Conservation (phyloP, 2,113 vertebrate genomes). For the Tapirus terrestris region DNA sequence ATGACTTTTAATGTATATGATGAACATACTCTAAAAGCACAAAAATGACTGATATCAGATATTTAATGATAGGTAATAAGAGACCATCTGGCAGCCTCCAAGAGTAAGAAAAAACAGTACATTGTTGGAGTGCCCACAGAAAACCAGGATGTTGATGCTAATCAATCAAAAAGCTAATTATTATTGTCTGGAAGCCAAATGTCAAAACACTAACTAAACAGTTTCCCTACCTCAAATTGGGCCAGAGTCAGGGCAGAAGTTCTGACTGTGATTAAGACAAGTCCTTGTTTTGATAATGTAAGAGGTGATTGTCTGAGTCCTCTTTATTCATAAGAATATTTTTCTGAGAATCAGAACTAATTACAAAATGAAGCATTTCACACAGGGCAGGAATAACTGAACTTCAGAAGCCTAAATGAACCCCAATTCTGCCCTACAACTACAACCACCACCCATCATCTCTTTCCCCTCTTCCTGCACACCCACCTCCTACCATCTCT, state of each 20-base stretch:
- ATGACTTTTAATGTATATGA: constrained; percentile 52
- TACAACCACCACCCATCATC: background rate
- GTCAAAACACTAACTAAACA: constrained; percentile 66
- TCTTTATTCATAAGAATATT: background rate
- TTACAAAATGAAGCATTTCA: background rate
- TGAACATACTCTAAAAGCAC: constrained; percentile 70
- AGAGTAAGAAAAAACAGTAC: constrained; percentile 77
- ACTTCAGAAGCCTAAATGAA: background rate
- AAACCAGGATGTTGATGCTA: constrained; percentile 83
- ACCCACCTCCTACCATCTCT: background rate
- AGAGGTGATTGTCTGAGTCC: background rate
- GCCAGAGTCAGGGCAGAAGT: background rate
- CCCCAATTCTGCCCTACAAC: background rate
- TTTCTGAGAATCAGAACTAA: constrained; percentile 10
- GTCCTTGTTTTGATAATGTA: background rate
- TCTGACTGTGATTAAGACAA: background rate
- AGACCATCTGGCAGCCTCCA: constrained; percentile 90
- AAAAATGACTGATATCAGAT: constrained; percentile 88
- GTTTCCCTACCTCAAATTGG: background rate
- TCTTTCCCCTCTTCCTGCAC: background rate
- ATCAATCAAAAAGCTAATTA: constrained; percentile 85
- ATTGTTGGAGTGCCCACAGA: constrained; percentile 75
- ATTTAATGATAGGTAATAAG: constrained; percentile 92
- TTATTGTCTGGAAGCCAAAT: constrained; percentile 47
- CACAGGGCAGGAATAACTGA: background rate